Evolutionary conservation across 2,797 vertebrate species (phyloP).

Genomic region (Novumbra hubbsi): DNA sequence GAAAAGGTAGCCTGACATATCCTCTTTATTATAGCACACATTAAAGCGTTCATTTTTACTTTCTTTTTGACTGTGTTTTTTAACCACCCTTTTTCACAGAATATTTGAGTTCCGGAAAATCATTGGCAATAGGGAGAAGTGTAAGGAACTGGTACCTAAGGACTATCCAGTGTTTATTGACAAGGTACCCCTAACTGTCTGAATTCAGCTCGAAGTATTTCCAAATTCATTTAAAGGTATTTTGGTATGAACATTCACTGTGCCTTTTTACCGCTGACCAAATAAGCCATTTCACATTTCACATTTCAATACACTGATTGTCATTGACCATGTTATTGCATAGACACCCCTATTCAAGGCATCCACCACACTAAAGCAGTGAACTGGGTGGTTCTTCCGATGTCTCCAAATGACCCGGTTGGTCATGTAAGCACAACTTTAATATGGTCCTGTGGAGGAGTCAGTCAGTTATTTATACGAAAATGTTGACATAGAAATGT

Average conservation of each 20-base stretch:
- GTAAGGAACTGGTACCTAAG: conserved; percentile 85
- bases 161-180: conserved; percentile 92
- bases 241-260: background rate
- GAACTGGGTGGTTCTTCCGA: no score
- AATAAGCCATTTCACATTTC: background rate
- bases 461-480: no score
- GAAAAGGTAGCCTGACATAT: conserved; percentile 76
- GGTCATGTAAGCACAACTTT: no score
- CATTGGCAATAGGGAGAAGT: conserved; percentile 90
- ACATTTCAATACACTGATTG: background rate
- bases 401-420: no score
- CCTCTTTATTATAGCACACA: background rate
- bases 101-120: conserved; percentile 96
- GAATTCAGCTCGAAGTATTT: background rate
- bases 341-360: no score
- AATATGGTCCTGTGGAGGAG: no score
- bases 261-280: background rate
- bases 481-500: no score
- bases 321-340: background rate
- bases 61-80: background rate
- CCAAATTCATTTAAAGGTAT: background rate
- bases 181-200: conserved; percentile 75
- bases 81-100: conserved; percentile 62
- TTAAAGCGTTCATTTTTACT: background rate
- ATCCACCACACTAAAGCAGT: no score